A percentile compares a stretch with the other conserved stretches of the same genome.
Conservation (phyloP, 2,888 invertebrate genomes). For the Aspidiotus rigidus region DNA sequence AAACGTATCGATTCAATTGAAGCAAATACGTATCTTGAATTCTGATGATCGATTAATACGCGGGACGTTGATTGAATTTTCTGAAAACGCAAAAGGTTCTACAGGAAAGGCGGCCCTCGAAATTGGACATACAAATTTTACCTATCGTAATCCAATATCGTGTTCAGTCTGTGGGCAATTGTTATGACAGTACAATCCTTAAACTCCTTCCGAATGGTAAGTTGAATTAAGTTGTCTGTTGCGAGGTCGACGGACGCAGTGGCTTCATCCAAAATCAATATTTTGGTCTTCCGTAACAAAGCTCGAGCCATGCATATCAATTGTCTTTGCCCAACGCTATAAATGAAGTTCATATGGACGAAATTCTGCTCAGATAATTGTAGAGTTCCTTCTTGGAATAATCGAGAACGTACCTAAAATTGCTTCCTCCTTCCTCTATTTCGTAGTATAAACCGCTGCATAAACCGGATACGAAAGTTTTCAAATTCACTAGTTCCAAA, state of each 20-base stretch:
- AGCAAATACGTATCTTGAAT: no score
- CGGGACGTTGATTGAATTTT: no score
- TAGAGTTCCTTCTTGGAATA: no score
- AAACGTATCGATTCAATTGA: no score
- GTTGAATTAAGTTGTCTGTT: slow-evolving; percentile 81
- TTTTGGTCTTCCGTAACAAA: slow-evolving; percentile 72
- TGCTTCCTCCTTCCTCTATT: slow-evolving; percentile 85
- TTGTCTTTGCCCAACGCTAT: slow-evolving; percentile 83
- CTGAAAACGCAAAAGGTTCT: no score
- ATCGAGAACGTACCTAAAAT: slow-evolving; percentile 44
- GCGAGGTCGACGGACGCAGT: slow-evolving; percentile 85
- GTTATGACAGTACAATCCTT: slow-evolving; percentile 79
- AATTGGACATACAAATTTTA: slow-evolving; percentile 37
- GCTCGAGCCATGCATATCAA: slow-evolving; percentile 78
- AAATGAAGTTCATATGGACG: slow-evolving; percentile 35
- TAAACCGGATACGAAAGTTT: slow-evolving; percentile 68
- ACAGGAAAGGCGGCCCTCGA: no score
- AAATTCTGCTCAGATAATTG: no score
- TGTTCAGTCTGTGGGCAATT: slow-evolving; percentile 86
- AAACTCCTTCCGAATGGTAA: slow-evolving; percentile 80
- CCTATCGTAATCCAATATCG: slow-evolving; percentile 79
- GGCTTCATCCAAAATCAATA: slow-evolving; percentile 77
- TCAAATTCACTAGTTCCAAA: slow-evolving; percentile 81
- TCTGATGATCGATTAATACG: no score
- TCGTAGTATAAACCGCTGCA: slow-evolving; percentile 69